Evolutionary conservation across 2,797 vertebrate species (phyloP).

Genomic region (Streptopelia turtur): DNA sequence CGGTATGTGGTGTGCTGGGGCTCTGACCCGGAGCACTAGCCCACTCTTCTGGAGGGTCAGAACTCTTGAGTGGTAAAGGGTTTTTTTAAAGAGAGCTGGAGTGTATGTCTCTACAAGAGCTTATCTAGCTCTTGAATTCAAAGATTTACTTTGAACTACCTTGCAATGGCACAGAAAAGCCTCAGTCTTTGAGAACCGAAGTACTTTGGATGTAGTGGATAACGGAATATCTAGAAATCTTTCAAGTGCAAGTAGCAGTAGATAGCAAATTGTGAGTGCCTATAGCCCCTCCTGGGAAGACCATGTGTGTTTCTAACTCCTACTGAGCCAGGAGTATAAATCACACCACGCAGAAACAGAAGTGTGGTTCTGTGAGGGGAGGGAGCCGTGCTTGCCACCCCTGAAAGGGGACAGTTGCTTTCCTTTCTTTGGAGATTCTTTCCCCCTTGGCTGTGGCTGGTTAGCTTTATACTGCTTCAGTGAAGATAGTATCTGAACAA

Average conservation of each 20-base stretch:
- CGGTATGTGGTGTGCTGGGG: background rate
- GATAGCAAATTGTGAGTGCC: background rate
- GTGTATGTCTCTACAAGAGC: background rate
- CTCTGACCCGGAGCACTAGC: background rate
- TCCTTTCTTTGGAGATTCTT: background rate
- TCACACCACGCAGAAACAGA: background rate
- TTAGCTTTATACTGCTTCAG: background rate
- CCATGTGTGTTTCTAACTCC: background rate
- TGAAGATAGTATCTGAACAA: background rate
- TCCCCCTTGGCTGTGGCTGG: background rate
- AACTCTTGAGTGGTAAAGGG: background rate
- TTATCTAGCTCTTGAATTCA: slow-evolving; percentile 2
- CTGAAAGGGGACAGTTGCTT: background rate
- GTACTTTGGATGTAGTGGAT: background rate
- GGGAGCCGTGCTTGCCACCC: background rate
- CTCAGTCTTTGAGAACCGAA: background rate
- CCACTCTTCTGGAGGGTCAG: background rate
- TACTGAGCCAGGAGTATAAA: background rate
- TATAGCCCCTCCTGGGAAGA: background rate
- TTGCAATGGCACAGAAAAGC: background rate
- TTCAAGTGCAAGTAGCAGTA: background rate
- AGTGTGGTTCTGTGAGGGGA: background rate
- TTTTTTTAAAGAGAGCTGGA: background rate
- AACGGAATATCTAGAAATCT: background rate
- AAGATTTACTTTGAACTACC: background rate